Conservation (phyloP, 1,140 invertebrate genomes). For the Hormaphis cornu region DNA sequence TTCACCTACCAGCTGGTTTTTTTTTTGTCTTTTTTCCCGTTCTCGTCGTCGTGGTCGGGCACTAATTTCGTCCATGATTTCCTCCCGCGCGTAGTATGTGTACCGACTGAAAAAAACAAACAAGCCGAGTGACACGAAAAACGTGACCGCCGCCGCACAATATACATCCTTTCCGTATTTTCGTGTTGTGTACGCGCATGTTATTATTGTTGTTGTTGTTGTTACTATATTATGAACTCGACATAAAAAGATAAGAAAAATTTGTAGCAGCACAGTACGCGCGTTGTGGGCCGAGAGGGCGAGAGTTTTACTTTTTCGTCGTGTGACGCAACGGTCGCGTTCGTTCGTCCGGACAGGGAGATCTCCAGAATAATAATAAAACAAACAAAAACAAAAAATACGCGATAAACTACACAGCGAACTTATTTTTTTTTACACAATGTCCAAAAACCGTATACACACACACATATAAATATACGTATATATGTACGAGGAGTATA, state of each 20-base stretch:
- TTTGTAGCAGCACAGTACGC: neutral
- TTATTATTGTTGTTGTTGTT: too few species aligned
- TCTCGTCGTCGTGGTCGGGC: neutral
- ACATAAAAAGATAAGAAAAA: constrained; percentile 14
- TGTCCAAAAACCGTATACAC: too few species aligned
- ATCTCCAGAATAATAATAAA: neutral
- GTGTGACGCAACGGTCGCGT: neutral
- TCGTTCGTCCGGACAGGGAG: neutral
- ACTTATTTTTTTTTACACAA: neutral
- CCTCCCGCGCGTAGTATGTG: neutral
- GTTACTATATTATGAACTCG: too few species aligned
- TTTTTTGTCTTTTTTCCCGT: neutral
- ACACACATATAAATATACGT: too few species aligned
- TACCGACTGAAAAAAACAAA: neutral
- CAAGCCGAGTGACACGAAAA: constrained; percentile 24
- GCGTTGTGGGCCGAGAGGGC: neutral
- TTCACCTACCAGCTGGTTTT: neutral
- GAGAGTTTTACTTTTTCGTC: neutral
- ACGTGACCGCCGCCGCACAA: neutral
- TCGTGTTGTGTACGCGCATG: too few species aligned
- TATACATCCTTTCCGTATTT: neutral
- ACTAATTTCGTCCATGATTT: neutral
- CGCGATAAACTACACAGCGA: too few species aligned
- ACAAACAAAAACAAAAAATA: neutral
- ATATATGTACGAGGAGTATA: too few species aligned